Percentiles rank a stretch among this genome's conserved stretches.
Evolutionary conservation across 2,113 vertebrate genomes (phyloP).

Genomic region (Chaetura pelagica): DNA sequence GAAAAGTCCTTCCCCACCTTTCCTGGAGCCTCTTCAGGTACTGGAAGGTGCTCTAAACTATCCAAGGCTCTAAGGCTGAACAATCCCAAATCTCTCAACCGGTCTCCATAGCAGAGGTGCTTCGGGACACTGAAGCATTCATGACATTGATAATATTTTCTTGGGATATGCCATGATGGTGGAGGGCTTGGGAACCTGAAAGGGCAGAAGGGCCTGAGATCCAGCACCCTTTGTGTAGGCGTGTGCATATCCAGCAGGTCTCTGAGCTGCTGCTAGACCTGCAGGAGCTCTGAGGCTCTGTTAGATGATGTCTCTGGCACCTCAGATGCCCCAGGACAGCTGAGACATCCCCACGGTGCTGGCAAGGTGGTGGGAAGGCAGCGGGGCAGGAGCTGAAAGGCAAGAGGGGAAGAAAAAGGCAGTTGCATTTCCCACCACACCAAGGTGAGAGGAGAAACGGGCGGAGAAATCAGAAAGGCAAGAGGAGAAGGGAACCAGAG

Average conservation of each 20-base stretch:
- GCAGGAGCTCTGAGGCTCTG: not conserved
- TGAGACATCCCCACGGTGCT: not conserved
- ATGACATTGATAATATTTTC: not conserved
- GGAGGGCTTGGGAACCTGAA: not conserved
- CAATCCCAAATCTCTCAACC: too few relatives aligned
- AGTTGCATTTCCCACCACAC: not conserved
- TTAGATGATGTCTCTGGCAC: not conserved
- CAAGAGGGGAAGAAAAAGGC: not conserved
- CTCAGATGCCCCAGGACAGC: not conserved
- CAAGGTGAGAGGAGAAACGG: accelerated
- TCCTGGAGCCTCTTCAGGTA: too few relatives aligned
- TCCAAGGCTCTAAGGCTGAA: too few relatives aligned
- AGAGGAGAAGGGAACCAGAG: not conserved
- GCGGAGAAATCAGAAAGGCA: not conserved
- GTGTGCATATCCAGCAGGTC: accelerated
- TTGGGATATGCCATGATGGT: not conserved
- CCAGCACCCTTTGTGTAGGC: not conserved
- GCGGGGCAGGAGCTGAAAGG: not conserved
- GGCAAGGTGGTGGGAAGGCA: not conserved
- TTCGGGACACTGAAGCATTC: too few relatives aligned
- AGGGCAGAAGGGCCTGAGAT: not conserved
- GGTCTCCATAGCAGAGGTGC: too few relatives aligned
- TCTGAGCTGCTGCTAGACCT: not conserved
- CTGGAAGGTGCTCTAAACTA: too few relatives aligned
- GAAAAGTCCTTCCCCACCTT: too few relatives aligned